These are phyloP conservation scores for Mycteria americana DNA, from an alignment of 2,797 vertebrate genomes.

Conservation along the genomic window DNA sequence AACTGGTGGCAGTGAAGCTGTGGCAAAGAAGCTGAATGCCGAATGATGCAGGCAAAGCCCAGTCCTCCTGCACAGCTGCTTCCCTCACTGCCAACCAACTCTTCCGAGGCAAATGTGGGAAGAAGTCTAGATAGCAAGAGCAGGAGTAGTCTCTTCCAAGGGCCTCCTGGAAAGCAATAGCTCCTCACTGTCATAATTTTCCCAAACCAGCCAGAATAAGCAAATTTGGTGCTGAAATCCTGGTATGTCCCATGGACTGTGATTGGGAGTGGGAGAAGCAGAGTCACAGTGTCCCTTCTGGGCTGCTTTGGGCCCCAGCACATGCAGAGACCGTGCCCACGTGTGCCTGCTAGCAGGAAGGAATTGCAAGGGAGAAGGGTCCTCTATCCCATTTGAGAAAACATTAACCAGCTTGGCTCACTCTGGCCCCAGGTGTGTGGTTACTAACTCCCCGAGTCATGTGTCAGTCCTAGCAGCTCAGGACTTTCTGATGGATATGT, in stretches of 20 bases:
- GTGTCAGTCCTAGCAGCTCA: not conserved
- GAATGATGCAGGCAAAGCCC: not conserved
- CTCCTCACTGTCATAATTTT: not conserved
- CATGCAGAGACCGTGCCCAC: not conserved
- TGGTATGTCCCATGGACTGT: too few relatives aligned
- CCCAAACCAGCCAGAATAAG: not conserved
- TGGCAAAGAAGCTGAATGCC: not conserved
- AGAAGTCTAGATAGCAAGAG: not conserved
- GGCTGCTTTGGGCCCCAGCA: not conserved
- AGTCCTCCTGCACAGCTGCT: not conserved
- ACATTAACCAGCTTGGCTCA: not conserved
- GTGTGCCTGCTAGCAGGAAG: not conserved
- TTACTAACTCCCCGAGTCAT: not conserved
- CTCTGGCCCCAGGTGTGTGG: not conserved
- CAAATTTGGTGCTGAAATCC: not conserved
- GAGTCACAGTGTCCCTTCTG: not conserved
- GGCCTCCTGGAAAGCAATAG: not conserved
- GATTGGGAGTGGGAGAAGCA: not conserved
- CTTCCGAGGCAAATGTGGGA: not conserved
- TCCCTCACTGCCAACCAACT: not conserved
- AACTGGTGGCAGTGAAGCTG: not conserved
- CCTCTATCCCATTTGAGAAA: not conserved
- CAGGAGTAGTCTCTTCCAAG: not conserved
- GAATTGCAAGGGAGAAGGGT: not conserved
- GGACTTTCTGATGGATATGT: not conserved